phyloP scores from a whole-genome alignment of 2,113 vertebrate species.

The Calidris pugnax region DNA sequence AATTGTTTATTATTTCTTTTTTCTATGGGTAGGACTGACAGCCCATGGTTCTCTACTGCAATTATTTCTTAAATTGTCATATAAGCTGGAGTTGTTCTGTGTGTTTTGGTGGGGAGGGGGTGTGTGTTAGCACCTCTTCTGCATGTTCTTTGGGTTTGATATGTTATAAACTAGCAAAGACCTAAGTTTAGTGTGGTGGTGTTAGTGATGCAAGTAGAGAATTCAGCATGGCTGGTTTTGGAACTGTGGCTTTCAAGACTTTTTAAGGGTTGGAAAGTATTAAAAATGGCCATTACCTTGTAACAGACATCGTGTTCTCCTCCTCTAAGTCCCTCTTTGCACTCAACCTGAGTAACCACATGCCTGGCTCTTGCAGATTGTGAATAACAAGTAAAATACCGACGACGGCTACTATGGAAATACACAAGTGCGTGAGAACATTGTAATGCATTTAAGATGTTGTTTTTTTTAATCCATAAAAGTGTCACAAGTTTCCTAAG shows the following conservation, averaged over 20 bases:
- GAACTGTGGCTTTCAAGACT: not conserved
- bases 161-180: not conserved
- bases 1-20: not conserved
- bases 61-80: not conserved
- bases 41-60: not conserved
- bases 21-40: not conserved
- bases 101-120: not conserved
- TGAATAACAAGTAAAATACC: not conserved
- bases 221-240: not conserved
- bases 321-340: not conserved
- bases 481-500: not conserved
- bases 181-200: not conserved
- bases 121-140: not conserved
- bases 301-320: not conserved
- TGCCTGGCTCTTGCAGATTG: not conserved
- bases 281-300: not conserved
- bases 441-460: not conserved
- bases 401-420: rapidly evolving
- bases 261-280: not conserved
- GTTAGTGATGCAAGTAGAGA: not conserved
- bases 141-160: not conserved
- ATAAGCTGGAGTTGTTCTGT: not conserved
- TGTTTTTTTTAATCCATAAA: not conserved
- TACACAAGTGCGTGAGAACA: not conserved
- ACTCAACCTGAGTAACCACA: not conserved